phyloP scores from a whole-genome alignment of 2,888 invertebrate genomes.

The Shargacucullia verbasci region DNA sequence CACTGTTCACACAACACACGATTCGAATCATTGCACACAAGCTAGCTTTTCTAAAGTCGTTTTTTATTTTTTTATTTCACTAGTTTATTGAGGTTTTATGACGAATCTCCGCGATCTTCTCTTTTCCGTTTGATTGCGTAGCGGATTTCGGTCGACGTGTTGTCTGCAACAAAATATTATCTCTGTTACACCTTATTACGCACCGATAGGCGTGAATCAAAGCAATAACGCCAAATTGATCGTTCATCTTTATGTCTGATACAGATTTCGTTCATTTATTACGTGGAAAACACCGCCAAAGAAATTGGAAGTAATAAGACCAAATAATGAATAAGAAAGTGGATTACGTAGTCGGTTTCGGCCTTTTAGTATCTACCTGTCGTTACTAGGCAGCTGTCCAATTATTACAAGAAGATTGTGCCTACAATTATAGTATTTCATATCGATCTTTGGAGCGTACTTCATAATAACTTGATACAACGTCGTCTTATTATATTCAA shows the following conservation, averaged over 20 bases:
- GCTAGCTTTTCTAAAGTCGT: constrained; percentile 56
- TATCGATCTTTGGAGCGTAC: too few relatives aligned
- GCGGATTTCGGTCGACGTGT: constrained; percentile 62
- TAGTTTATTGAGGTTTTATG: constrained; percentile 79
- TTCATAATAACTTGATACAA: too few relatives aligned
- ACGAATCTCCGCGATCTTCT: constrained; percentile 69
- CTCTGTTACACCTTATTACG: constrained; percentile 53
- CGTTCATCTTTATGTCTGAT: constrained; percentile 40
- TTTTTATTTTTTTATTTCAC: constrained; percentile 75
- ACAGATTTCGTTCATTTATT: constrained; percentile 40
- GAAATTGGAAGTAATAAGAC: constrained; percentile 40
- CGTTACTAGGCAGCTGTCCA: too few relatives aligned
- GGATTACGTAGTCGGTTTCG: constrained; percentile 16
- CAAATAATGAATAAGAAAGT: constrained; percentile 37
- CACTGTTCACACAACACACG: constrained; percentile 53
- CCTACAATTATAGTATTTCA: too few relatives aligned
- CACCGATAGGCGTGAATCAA: constrained; percentile 41
- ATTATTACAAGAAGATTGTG: too few relatives aligned
- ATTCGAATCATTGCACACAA: constrained; percentile 73
- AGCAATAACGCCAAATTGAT: constrained; percentile 49
- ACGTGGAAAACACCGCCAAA: constrained; percentile 30
- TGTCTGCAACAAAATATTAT: constrained; percentile 77
- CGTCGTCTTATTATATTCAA: too few relatives aligned
- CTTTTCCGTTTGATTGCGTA: constrained; percentile 71
- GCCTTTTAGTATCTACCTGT: neutral